A percentile compares a stretch with the other conserved stretches of the same genome.
Evolutionary conservation across 1,140 invertebrate genomes (phyloP).

Genomic region (Aphidius ervi): DNA sequence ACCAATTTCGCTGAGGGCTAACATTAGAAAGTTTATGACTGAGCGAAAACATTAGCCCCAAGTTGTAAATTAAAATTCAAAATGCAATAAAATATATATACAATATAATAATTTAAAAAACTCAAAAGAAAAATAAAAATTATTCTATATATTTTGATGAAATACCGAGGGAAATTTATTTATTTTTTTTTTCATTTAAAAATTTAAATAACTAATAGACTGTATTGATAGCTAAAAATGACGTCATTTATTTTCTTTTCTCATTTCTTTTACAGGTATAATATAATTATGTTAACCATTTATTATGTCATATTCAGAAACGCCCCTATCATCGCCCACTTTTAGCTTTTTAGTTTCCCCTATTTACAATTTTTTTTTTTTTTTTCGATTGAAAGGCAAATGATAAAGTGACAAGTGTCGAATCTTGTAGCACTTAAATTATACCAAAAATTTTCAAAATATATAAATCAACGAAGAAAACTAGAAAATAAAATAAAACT

Average conservation of each 20-base stretch:
- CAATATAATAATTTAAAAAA: not conserved
- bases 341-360: conserved; percentile 26
- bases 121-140: too few species aligned
- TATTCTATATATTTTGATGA: not conserved
- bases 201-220: not conserved
- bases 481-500: too few species aligned
- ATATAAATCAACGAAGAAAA: too few species aligned
- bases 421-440: too few species aligned
- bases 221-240: conserved; percentile 25
- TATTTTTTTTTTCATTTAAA: not conserved
- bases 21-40: conserved; percentile 30
- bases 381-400: too few species aligned
- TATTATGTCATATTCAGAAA: conserved; percentile 36
- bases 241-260: conserved; percentile 32
- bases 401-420: too few species aligned
- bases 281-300: conserved; percentile 39
- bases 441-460: too few species aligned
- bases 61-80: conserved; percentile 32
- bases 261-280: conserved; percentile 23
- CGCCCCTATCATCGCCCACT: conserved; percentile 41
- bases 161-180: conserved; percentile 10
- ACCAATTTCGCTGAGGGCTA: conserved; percentile 25
- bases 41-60: conserved; percentile 6
- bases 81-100: conserved; percentile 9
- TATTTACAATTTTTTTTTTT: not conserved